Evolutionary conservation across 1,140 invertebrate genomes (phyloP), one percentile per base, ranked within the genome.

Genomic region (Carcinoscorpius rotundicauda): DNA sequence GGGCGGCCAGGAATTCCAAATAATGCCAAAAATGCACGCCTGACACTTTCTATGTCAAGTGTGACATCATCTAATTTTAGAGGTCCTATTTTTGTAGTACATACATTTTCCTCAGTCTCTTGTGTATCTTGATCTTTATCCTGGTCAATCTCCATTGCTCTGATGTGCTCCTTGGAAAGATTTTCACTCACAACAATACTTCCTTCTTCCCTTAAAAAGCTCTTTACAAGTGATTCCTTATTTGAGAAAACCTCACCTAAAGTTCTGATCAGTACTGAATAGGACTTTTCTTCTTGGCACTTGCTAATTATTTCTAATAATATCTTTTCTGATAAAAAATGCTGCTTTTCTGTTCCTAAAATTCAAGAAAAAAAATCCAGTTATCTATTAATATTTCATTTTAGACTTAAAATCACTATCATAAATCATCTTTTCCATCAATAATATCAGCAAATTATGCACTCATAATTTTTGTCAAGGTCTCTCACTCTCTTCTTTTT

Each of bases 101-200:
- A 29, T 29, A 29, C 29, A 29, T 29, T 29, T 29, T 29, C 29
- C 29, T 29, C 29, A 29, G 29, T 29, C 66, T 76, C 80, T 61
- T 79, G 80, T 68, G 85, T 84, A 73, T 91, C 88, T 69, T 88
- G 82, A 76, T 91, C 88, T 75, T 92, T 92, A 69, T 93, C 90
- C 66, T 83, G 81, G 75, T 93, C 90, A 58, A 84, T 86, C 75
- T 89, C 88, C 50, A 86, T 74, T 11, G 82, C 81, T 62, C 86
- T 76, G 10, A 63, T 85, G 77, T 70, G 86, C 82, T 78, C 87
- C 84, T 76, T 88, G 84, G 69, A 83, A 82, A 81, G 70, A 62
- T 81, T 75, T 48, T 79, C 79, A 58, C 76, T 74, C 11, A 81
- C 50, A 51, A 64, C 53, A 55, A 6, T 55, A 61, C 61, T 66